Evolutionary conservation across 2,113 vertebrate species (phyloP).

Genomic region (Serinus canaria): DNA sequence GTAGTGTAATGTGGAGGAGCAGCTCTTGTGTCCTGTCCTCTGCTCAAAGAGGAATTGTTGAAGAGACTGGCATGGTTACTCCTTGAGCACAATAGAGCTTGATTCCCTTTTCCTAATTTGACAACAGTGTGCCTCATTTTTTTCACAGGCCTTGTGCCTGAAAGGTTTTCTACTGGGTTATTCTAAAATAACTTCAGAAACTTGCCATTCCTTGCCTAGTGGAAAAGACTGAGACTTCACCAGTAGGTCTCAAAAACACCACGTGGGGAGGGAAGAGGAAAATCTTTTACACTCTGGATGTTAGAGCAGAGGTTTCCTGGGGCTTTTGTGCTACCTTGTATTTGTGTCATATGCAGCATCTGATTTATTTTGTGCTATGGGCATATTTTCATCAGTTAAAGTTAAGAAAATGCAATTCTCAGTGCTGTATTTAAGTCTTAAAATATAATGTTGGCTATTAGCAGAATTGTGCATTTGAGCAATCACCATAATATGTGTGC

Average conservation of each 20-base stretch:
- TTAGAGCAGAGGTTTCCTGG: background rate
- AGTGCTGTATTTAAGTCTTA: background rate
- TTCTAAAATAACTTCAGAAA: background rate
- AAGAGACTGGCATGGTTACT: background rate
- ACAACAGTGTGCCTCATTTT: accelerated
- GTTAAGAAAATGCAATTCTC: background rate
- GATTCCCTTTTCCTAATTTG: background rate
- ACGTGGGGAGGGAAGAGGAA: background rate
- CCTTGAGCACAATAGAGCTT: background rate
- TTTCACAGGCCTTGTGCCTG: background rate
- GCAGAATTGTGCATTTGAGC: background rate
- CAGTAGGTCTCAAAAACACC: background rate
- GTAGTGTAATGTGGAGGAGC: background rate
- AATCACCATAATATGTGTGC: background rate
- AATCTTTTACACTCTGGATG: background rate
- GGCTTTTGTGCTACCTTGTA: background rate
- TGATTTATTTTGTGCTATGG: background rate
- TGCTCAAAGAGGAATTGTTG: background rate
- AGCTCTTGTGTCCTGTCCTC: background rate
- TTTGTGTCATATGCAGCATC: background rate
- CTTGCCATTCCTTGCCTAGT: background rate
- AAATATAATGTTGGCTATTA: background rate
- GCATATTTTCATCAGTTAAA: background rate
- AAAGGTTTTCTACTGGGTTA: background rate
- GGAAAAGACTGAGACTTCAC: background rate